Base-by-base conservation (phyloP, 1,140 invertebrate genomes). In the Bombus confusus region DNA sequence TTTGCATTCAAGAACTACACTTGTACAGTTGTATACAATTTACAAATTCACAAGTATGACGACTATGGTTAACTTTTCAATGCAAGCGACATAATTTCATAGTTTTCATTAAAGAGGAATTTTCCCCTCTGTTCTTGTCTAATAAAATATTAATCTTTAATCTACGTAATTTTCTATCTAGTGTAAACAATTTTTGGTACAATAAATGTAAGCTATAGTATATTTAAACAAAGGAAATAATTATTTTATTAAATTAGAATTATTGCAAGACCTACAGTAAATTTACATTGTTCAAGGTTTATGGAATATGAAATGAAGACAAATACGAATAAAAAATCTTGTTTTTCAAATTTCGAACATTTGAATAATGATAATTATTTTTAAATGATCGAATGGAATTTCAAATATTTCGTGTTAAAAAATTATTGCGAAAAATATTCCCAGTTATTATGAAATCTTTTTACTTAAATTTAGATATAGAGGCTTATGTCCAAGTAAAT, bases 21-120 rank as follows among this genome's bases (percentile, higher is more conserved):
- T 62, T 18, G 3, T 6, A 37, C 41, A 5, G 2, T 28, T 18
- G 3, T 22, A 18, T 5, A 28, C 2, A 39, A 22, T 28, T 62
- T 39, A 59, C 37, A 74, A 22, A 57, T 39, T n/a, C 12, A 22
- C n/a, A 37, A 34, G 8, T 43, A 64, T 34, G 12, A 12, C 2
- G 13, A 13, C 47, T 68, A 22, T 68, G 81, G 73, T 76, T 83
- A 41, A 37, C 22, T 83, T 83, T 76, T 34, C 73, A 83, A 66
- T 68, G 73, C 81, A 64, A n/a, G 41, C 81, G 25, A 81, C 52
- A 6, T 41, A 43, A 37, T 66, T n/a, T 66, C 12, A 8, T 39
- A 31, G 15, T 25, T 68, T 52, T 59, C 12, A 25, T 47, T 52
- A 22, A 6, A 52, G 18, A 52, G 47, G 47, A 52, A 22, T 52